These are phyloP conservation scores for Camelus dromedarius DNA, from an alignment of 2,113 vertebrate species.

Conservation along the genomic window DNA sequence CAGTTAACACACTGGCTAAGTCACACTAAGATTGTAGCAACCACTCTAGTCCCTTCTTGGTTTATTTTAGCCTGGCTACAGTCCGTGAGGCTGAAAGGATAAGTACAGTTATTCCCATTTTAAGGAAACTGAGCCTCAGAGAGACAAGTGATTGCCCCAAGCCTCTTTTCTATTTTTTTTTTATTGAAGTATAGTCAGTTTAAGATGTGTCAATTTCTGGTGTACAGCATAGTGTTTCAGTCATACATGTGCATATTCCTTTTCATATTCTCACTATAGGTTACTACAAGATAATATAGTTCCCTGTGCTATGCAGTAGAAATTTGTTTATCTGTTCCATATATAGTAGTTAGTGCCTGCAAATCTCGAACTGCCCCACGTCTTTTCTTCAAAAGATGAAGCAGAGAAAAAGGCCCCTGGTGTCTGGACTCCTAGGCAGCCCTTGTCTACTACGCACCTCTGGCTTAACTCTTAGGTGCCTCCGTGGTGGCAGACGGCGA, in stretches of 20 bases:
- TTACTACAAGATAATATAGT: no score
- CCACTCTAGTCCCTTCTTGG: fast-evolving
- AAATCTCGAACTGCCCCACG: not conserved
- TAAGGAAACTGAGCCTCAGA: not conserved
- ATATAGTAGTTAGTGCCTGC: no score
- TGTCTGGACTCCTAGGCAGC: not conserved
- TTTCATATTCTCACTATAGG: no score
- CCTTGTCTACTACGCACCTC: not conserved
- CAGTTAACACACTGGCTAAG: not conserved
- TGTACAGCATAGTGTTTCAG: no score
- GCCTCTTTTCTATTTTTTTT: no score
- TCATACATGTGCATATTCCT: no score
- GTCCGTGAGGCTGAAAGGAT: not conserved
- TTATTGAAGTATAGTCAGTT: no score
- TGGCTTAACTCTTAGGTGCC: not conserved
- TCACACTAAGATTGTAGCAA: not conserved
- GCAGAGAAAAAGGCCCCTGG: not conserved
- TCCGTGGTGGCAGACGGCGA: not conserved
- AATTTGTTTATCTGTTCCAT: no score
- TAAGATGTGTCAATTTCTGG: no score
- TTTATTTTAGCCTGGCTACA: not conserved
- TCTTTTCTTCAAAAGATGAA: not conserved
- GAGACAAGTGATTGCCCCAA: not conserved
- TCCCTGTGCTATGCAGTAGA: no score
- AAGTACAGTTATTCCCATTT: not conserved